phyloP scores from a whole-genome alignment of 2,888 invertebrate genomes.

The Drosophila vallismaia region DNA sequence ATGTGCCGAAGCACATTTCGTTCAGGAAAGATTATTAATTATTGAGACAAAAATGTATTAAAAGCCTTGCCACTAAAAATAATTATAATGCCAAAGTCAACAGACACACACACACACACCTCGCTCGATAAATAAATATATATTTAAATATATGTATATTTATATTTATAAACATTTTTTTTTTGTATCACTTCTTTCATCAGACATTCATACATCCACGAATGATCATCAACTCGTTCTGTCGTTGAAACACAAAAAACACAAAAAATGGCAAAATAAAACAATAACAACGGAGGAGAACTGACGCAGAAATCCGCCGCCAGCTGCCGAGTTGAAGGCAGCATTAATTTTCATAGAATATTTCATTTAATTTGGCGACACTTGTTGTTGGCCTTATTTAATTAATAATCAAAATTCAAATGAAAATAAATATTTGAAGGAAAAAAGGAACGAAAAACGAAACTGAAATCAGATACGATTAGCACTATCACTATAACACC shows the following conservation, averaged over 20 bases:
- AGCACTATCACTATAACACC: constrained; percentile 67
- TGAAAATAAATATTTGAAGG: constrained; percentile 20
- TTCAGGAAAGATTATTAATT: constrained; percentile 21
- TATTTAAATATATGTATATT: constrained; percentile 32
- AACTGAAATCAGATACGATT: constrained; percentile 62
- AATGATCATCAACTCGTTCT: constrained; percentile 54
- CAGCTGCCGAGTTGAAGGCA: constrained; percentile 72
- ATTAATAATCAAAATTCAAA: constrained; percentile 29
- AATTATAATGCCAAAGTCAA: constrained; percentile 65
- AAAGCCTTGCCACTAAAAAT: constrained; percentile 31
- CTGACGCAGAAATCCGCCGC: constrained; percentile 70
- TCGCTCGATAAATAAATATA: constrained; percentile 8
- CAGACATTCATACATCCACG: constrained; percentile 35
- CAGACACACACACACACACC: constrained; percentile 53
- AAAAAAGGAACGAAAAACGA: constrained; percentile 19
- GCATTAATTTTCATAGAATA: constrained; percentile 34
- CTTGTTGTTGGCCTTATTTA: constrained; percentile 24
- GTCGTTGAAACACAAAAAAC: constrained; percentile 43
- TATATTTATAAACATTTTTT: constrained; percentile 54
- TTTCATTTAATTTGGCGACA: constrained; percentile 32
- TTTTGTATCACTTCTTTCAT: constrained; percentile 71
- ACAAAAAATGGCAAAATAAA: constrained; percentile 32
- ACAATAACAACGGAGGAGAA: constrained; percentile 26
- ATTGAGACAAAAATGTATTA: constrained; percentile 46
- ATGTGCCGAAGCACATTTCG: background rate